phyloP scores from a whole-genome alignment of 2,113 vertebrate genomes.

The Spilogale gracilis region DNA sequence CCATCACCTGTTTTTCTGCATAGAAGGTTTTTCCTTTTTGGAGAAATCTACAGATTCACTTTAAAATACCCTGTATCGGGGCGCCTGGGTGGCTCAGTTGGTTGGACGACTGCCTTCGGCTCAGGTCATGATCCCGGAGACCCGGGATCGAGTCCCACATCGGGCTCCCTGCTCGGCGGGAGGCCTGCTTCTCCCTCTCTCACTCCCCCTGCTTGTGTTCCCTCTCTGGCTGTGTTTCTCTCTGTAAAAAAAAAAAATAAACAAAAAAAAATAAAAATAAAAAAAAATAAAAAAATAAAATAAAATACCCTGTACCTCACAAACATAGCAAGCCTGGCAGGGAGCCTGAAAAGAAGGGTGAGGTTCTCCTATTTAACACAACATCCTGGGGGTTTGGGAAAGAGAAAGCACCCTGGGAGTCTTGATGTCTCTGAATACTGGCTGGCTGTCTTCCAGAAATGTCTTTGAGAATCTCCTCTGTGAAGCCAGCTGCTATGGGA shows the following conservation, averaged over 20 bases:
- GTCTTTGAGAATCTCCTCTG: background rate
- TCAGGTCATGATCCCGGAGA: too few species aligned
- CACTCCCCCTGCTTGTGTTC: too few species aligned
- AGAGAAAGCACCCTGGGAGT: background rate
- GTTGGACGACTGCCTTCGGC: too few species aligned
- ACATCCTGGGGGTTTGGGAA: too few species aligned
- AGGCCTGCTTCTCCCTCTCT: too few species aligned
- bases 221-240: too few species aligned
- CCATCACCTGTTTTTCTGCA: conserved; percentile 9
- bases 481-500: background rate
- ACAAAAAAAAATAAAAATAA: too few species aligned
- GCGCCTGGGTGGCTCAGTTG: too few species aligned
- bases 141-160: too few species aligned
- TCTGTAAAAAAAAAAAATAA: too few species aligned
- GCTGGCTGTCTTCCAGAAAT: background rate
- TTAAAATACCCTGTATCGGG: conserved; percentile 29
- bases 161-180: too few species aligned
- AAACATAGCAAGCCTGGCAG: background rate
- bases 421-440: background rate
- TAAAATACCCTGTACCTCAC: conserved; percentile 3
- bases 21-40: conserved; percentile 62
- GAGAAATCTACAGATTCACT: conserved; percentile 43
- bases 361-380: background rate
- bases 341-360: background rate
- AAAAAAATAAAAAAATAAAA: too few species aligned